phyloP scores from a whole-genome alignment of 1,140 invertebrate species.

The Drosophila saltans region DNA sequence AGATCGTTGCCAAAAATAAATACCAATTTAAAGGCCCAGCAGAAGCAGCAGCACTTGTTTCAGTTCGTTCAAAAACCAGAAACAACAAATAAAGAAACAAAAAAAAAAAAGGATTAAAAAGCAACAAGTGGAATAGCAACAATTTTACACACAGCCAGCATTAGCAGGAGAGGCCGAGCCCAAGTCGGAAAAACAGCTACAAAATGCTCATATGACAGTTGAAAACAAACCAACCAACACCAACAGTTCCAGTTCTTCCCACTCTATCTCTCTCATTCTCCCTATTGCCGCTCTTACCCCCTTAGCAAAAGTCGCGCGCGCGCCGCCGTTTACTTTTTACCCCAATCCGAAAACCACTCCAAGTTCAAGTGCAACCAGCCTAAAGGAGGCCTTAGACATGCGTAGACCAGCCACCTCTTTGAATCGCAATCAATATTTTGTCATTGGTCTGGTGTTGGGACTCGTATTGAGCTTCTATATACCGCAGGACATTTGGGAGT shows the following conservation, averaged over 20 bases:
- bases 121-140: constrained; percentile 1
- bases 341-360: constrained; percentile 5
- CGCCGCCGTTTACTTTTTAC: background rate
- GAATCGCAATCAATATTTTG: constrained; percentile 81
- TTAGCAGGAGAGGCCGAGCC: constrained; percentile 25
- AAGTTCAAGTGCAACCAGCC: constrained; percentile 35
- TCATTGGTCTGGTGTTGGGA: constrained; percentile 75
- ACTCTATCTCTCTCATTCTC: constrained; percentile 13
- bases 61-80: constrained; percentile 18
- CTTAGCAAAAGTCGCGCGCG: too few relatives aligned
- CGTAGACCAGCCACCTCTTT: constrained; percentile 67
- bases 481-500: constrained; percentile 71
- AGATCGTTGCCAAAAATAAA: constrained; percentile 43
- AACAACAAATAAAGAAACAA: constrained; percentile 12
- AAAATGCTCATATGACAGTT: constrained; percentile 69
- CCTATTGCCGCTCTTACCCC: background rate
- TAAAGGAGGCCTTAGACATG: constrained; percentile 61
- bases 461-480: constrained; percentile 73
- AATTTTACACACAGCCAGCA: background rate
- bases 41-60: constrained; percentile 31
- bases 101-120: background rate
- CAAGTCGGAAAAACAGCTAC: constrained; percentile 39
- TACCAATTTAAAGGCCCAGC: constrained; percentile 18
- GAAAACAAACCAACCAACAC: constrained; percentile 1
- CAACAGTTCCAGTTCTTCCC: constrained; percentile 45